These are phyloP conservation scores for Hirtodrosophila duncani DNA, from an alignment of 2,888 invertebrate genomes.

Conservation along the genomic window DNA sequence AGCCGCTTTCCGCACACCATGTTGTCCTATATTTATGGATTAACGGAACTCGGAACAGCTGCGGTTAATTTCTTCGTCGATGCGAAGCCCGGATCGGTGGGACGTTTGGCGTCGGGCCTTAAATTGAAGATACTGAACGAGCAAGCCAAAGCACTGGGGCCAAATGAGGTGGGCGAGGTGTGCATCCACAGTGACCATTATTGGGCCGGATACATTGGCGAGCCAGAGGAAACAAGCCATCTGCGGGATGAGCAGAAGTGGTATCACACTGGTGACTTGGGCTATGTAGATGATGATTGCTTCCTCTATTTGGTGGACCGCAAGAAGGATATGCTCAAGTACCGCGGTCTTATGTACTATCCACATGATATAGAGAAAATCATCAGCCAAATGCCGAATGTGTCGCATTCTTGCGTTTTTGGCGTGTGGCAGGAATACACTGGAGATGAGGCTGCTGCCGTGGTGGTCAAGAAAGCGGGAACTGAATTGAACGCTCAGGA, in stretches of 20 bases:
- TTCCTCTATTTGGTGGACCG: constrained; percentile 59
- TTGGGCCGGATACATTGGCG: constrained; percentile 66
- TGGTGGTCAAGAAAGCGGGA: constrained; percentile 38
- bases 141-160: constrained; percentile 37
- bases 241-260: constrained; percentile 60
- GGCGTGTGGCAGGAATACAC: constrained; percentile 55
- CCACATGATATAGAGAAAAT: constrained; percentile 62
- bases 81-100: too few relatives aligned
- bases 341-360: constrained; percentile 53
- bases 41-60: constrained; percentile 52
- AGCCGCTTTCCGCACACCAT: constrained; percentile 36
- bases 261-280: constrained; percentile 69
- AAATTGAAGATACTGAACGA: constrained; percentile 58
- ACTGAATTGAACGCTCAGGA: constrained; percentile 48
- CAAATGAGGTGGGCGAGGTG: constrained; percentile 61
- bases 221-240: constrained; percentile 45
- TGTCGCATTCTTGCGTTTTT: constrained; percentile 57
- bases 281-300: constrained; percentile 66
- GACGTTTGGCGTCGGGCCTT: constrained; percentile 38
- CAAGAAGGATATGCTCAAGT: constrained; percentile 61
- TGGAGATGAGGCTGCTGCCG: constrained; percentile 63
- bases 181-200: constrained; percentile 30
- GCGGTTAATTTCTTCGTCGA: constrained; percentile 30
- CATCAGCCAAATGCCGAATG: constrained; percentile 48
- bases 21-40: constrained; percentile 48